Evolutionary conservation across 1,140 invertebrate species (phyloP).

Genomic region (Drosophila obscura): DNA sequence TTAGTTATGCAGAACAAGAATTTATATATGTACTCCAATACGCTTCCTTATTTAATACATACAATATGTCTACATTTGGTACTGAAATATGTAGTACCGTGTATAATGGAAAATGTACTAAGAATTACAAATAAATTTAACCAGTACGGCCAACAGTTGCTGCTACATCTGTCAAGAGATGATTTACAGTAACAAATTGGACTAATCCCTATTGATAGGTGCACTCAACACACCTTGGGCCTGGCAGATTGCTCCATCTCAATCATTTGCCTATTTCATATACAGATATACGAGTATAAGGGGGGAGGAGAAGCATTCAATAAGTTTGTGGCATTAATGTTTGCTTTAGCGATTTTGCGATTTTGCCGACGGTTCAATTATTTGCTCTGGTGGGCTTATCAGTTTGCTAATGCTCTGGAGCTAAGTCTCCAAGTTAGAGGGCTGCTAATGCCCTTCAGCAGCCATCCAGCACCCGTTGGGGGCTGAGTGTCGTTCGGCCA

Average conservation of each 20-base stretch:
- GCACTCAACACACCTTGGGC: not conserved
- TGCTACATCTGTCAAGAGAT: constrained; percentile 3
- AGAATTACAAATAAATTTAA: not conserved
- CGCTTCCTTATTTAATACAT: too few relatives aligned
- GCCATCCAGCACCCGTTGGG: not conserved
- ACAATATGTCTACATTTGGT: too few relatives aligned
- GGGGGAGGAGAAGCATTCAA: not conserved
- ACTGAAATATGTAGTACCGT: too few relatives aligned
- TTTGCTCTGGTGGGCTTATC: constrained; percentile 50
- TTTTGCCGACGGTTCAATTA: constrained; percentile 47
- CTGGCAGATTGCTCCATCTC: too few relatives aligned
- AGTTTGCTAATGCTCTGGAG: constrained; percentile 34
- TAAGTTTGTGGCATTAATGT: constrained; percentile 26
- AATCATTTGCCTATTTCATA: not conserved
- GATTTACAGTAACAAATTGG: constrained; percentile 13
- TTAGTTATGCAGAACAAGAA: too few relatives aligned
- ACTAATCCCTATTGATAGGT: constrained; percentile 1
- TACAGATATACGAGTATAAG: too few relatives aligned
- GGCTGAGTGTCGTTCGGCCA: constrained; percentile 14
- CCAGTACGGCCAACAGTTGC: constrained; percentile 1
- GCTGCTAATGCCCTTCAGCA: constrained; percentile 30
- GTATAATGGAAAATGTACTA: too few relatives aligned
- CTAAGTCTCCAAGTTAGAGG: constrained; percentile 37
- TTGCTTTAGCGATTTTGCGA: constrained; percentile 28
- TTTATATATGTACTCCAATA: too few relatives aligned